phyloP scores from a whole-genome alignment of 2,797 vertebrate species.

The Bucorvus abyssinicus region DNA sequence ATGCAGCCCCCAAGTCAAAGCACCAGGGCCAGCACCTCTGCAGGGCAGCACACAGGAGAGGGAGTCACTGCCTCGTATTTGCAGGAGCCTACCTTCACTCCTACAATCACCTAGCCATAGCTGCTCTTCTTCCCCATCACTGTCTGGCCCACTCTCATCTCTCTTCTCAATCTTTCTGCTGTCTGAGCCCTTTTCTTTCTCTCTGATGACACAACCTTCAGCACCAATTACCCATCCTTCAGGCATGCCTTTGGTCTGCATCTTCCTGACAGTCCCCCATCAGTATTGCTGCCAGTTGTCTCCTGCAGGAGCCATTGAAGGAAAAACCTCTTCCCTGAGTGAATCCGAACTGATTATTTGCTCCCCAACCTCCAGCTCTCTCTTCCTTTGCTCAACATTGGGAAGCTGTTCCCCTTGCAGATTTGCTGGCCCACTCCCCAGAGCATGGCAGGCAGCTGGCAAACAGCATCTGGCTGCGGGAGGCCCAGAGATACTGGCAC shows the following conservation, averaged over 20 bases:
- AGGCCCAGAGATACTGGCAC: fast-evolving
- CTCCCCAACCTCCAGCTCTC: neutral
- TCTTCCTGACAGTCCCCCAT: neutral
- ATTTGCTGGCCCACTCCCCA: neutral
- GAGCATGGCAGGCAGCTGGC: neutral
- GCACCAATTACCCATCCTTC: neutral
- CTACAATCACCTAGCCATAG: neutral
- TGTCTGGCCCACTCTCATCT: neutral
- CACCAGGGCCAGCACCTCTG: neutral
- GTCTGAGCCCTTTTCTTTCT: neutral
- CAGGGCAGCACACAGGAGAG: neutral
- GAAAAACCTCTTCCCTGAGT: neutral
- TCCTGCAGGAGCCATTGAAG: neutral
- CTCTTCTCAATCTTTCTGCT: neutral
- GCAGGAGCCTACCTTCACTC: neutral
- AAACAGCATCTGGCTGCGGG: fast-evolving
- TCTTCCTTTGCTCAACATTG: fast-evolving
- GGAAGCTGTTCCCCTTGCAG: neutral
- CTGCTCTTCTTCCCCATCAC: neutral
- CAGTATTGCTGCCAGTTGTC: neutral
- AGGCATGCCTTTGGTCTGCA: neutral
- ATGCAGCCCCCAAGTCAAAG: neutral
- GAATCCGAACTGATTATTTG: neutral
- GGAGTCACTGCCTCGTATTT: neutral
- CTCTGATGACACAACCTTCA: neutral